Evolutionary conservation across 2,797 vertebrate genomes (phyloP).

Genomic region (Clarias platycephalus): DNA sequence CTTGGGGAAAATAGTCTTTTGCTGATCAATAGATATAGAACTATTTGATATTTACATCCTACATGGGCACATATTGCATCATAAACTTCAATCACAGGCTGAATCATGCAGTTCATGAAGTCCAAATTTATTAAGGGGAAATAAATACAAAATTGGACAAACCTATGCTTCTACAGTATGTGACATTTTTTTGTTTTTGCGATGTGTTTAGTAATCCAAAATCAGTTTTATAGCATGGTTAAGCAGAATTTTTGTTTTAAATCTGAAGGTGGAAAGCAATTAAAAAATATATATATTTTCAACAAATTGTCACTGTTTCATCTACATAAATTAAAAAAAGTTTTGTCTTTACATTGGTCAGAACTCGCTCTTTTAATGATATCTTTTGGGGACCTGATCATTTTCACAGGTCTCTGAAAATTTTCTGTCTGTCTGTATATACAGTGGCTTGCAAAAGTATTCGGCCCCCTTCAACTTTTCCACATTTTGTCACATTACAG

Average conservation of each 20-base stretch:
- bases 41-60: neutral
- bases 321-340: neutral
- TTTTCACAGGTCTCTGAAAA: no score
- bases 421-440: no score
- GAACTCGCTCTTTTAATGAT: no score
- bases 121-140: neutral
- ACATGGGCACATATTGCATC: neutral
- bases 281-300: no score
- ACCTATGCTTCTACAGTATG: neutral
- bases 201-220: neutral
- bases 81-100: neutral
- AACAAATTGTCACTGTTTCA: neutral
- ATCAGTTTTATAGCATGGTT: neutral
- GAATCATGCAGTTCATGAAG: neutral
- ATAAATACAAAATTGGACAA: neutral
- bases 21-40: neutral
- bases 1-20: neutral
- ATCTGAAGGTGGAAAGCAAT: neutral
- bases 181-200: neutral
- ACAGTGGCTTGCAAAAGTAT: no score
- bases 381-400: no score
- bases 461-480: no score
- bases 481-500: no score
- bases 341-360: no score
- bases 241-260: neutral